These are phyloP conservation scores for Drosophila neonasuta DNA, from an alignment of 2,888 invertebrate genomes.

Conservation along the genomic window DNA sequence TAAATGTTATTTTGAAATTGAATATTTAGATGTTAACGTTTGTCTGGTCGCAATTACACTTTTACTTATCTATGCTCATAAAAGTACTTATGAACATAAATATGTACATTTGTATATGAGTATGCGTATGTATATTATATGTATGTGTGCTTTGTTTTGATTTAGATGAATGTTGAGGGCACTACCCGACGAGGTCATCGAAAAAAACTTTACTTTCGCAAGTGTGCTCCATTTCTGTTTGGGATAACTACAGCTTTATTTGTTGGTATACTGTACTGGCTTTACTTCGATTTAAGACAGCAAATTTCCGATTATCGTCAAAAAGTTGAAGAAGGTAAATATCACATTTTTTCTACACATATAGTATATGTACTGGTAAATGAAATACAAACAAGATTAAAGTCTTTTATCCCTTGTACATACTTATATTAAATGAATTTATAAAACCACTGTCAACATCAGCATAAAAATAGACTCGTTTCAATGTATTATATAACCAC, in stretches of 20 bases:
- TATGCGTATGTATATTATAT: slow-evolving; percentile 4
- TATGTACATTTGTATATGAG: background rate
- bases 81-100: slow-evolving; percentile 9
- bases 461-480: too few relatives aligned
- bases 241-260: slow-evolving; percentile 75
- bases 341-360: background rate
- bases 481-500: slow-evolving; percentile 1
- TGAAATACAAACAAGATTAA: too few relatives aligned
- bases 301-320: slow-evolving; percentile 81
- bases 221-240: slow-evolving; percentile 79
- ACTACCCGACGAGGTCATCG: slow-evolving; percentile 75
- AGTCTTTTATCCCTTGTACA: background rate
- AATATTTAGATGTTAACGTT: slow-evolving; percentile 8
- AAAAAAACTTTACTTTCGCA: slow-evolving; percentile 76
- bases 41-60: background rate
- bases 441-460: too few relatives aligned
- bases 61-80: slow-evolving; percentile 11
- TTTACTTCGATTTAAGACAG: slow-evolving; percentile 81
- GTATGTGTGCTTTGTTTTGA: slow-evolving; percentile 34
- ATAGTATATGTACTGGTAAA: too few relatives aligned
- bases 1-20: slow-evolving; percentile 3
- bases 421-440: too few relatives aligned
- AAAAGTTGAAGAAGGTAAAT: slow-evolving; percentile 81
- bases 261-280: slow-evolving; percentile 80
- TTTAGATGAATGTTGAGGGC: slow-evolving; percentile 62